phyloP scores from a whole-genome alignment of 2,888 invertebrate genomes.

The Hetaerina titia region DNA sequence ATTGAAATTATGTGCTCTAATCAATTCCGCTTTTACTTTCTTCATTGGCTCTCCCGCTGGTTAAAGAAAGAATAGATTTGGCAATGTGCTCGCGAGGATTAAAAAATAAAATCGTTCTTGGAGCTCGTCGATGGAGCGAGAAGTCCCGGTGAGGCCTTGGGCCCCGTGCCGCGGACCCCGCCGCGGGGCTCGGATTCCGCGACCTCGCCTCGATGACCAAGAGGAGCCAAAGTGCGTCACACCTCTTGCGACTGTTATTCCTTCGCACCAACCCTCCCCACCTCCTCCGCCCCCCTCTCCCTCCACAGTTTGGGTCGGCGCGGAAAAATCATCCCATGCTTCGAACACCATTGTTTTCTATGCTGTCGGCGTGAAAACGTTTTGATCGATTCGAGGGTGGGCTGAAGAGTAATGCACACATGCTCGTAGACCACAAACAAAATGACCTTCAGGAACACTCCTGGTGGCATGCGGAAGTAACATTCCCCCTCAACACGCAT shows the following conservation, averaged over 20 bases:
- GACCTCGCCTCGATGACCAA: not conserved
- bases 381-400: too few species aligned
- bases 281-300: too few species aligned
- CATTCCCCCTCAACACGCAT: too few species aligned
- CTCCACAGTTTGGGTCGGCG: too few species aligned
- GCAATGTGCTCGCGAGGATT: not conserved
- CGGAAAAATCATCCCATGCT: too few species aligned
- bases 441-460: too few species aligned
- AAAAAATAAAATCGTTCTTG: not conserved
- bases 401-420: too few species aligned
- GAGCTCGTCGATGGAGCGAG: not conserved
- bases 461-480: too few species aligned
- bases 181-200: not conserved
- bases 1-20: not conserved
- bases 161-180: not conserved
- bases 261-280: not conserved
- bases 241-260: not conserved
- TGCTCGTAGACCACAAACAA: too few species aligned
- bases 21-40: not conserved
- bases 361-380: too few species aligned
- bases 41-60: not conserved
- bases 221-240: not conserved
- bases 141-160: not conserved
- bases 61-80: conserved; percentile 22
- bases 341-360: too few species aligned